Evolutionary conservation across 2,797 vertebrate genomes (phyloP).

Genomic region (Spinus olivaceus): DNA sequence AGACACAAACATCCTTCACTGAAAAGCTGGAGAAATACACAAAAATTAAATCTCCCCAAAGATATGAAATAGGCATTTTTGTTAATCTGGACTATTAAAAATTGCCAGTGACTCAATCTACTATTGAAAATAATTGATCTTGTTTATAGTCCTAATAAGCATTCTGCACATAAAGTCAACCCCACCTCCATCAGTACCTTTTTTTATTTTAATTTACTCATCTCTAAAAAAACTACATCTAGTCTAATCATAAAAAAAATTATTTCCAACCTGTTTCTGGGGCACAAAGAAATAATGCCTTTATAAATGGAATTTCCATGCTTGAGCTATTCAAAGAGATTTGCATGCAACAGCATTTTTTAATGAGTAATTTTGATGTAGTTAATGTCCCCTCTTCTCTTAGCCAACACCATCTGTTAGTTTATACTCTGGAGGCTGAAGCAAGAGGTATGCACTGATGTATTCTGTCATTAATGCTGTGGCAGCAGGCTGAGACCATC

Average conservation of each 20-base stretch:
- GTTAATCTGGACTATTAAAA: not conserved
- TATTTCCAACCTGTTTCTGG: not conserved
- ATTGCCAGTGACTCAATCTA: not conserved
- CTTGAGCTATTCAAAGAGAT: not conserved
- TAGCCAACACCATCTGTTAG: not conserved
- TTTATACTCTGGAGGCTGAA: not conserved
- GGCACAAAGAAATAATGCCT: not conserved
- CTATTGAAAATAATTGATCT: not conserved
- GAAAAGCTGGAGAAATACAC: not conserved
- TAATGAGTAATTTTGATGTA: not conserved
- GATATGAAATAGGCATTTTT: not conserved
- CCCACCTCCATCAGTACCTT: not conserved
- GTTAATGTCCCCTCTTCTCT: not conserved
- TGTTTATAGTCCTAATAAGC: not conserved
- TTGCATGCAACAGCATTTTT: not conserved
- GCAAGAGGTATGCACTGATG: not conserved
- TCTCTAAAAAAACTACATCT: not conserved
- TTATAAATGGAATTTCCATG: not conserved
- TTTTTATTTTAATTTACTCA: not conserved
- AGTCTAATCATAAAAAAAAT: not conserved
- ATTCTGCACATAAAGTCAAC: not conserved
- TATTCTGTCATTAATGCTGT: rapidly evolving
- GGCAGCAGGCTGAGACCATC: not conserved
- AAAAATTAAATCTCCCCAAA: not conserved
- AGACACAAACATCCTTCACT: not conserved